Percentiles rank a stretch among this genome's conserved stretches.
These are phyloP conservation scores for Conus betulinus DNA, from an alignment of 1,140 invertebrate species.

Conservation along the genomic window DNA sequence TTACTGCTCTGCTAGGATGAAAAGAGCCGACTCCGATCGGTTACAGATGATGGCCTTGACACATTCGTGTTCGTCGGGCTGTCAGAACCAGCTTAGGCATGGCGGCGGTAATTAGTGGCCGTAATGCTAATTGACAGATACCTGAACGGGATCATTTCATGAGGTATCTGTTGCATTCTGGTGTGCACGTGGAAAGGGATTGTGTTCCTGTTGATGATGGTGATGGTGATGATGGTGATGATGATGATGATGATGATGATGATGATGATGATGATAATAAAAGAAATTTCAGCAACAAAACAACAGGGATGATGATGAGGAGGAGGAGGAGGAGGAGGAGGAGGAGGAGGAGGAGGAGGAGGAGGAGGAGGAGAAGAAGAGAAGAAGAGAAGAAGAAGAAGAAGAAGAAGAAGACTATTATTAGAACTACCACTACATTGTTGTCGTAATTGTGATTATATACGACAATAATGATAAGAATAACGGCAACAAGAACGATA, in stretches of 20 bases:
- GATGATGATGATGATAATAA: slow-evolving; percentile 28
- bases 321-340: neutral
- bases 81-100: too few species aligned
- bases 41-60: too few species aligned
- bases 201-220: neutral
- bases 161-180: neutral
- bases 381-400: neutral
- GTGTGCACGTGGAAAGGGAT: neutral
- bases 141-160: too few species aligned
- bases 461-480: neutral
- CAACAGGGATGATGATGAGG: too few species aligned
- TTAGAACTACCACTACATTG: neutral
- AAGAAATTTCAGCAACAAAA: neutral
- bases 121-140: too few species aligned
- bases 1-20: too few species aligned
- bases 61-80: too few species aligned
- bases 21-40: too few species aligned
- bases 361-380: neutral
- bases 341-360: neutral
- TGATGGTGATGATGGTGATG: neutral
- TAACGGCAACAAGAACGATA: neutral
- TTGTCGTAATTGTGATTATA: neutral
- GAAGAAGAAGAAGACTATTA: neutral
- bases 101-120: too few species aligned
- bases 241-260: slow-evolving; percentile 4